A percentile compares a stretch with the other conserved stretches of the same genome.
These are phyloP conservation scores for Pectinophora gossypiella DNA, from an alignment of 1,140 invertebrate genomes.

Conservation along the genomic window DNA sequence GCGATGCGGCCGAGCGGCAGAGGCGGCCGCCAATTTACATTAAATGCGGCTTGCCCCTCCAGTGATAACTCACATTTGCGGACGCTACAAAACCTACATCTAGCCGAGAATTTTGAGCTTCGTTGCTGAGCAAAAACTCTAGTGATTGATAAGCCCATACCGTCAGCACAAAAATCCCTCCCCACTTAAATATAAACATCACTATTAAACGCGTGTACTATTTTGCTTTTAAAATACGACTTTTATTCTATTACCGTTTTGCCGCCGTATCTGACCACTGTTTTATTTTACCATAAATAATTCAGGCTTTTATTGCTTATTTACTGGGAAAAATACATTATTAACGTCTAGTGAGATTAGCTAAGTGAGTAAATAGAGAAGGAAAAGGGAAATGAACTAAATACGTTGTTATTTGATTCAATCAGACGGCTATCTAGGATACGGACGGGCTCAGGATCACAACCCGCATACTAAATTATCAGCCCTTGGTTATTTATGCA, in stretches of 20 bases:
- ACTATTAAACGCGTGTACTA: too few relatives aligned
- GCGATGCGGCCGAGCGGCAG: slow-evolving; percentile 35
- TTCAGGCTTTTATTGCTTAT: too few relatives aligned
- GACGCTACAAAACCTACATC: slow-evolving; percentile 31
- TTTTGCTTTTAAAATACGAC: too few relatives aligned
- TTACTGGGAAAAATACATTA: too few relatives aligned
- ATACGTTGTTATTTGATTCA: slow-evolving; percentile 54
- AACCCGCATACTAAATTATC: slow-evolving; percentile 68
- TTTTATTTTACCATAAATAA: too few relatives aligned
- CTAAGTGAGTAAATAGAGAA: neutral
- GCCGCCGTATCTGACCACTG: too few relatives aligned
- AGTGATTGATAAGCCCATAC: too few relatives aligned
- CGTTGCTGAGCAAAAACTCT: too few relatives aligned
- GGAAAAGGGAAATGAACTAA: slow-evolving; percentile 33
- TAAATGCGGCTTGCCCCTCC: slow-evolving; percentile 58
- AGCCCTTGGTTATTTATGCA: slow-evolving; percentile 71
- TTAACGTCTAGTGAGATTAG: neutral
- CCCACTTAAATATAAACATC: too few relatives aligned
- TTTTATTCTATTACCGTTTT: too few relatives aligned
- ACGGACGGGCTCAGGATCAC: slow-evolving; percentile 50
- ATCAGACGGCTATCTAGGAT: slow-evolving; percentile 47
- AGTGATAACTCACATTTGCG: slow-evolving; percentile 55
- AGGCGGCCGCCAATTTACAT: slow-evolving; percentile 63
- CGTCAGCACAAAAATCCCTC: too few relatives aligned
- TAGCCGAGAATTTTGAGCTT: too few relatives aligned